Percentiles rank a stretch among this genome's conserved stretches.
phyloP scores from a whole-genome alignment of 2,888 invertebrate species.

The Drosophila ochracea region DNA sequence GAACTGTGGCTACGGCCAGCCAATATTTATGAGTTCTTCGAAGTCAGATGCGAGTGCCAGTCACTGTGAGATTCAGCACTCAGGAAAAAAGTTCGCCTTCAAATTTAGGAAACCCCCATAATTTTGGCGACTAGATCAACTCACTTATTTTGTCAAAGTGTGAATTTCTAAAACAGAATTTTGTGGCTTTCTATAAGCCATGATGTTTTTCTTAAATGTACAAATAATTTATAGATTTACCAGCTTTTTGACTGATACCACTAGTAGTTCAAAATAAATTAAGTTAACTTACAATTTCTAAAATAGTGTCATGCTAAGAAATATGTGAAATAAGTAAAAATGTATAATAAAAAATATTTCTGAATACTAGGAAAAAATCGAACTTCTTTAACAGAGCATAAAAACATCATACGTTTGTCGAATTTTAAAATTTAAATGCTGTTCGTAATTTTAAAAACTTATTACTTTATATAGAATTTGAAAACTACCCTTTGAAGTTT shows the following conservation, averaged over 20 bases:
- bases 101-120: background rate
- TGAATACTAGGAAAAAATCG: rapidly evolving
- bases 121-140: background rate
- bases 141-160: background rate
- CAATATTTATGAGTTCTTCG: constrained; percentile 63
- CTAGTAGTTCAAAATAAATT: background rate
- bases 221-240: background rate
- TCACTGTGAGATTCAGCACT: background rate
- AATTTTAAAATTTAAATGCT: background rate
- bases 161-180: background rate
- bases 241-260: background rate
- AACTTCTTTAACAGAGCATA: background rate
- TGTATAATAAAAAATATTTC: background rate
- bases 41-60: constrained; percentile 30
- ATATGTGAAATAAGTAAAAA: background rate
- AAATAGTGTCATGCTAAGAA: background rate
- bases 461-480: background rate
- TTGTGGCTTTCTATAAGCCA: too few relatives aligned
- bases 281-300: background rate
- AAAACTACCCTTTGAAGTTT: background rate
- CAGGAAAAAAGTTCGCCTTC: background rate
- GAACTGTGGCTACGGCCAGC: constrained; percentile 33
- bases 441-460: background rate
- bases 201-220: too few relatives aligned
- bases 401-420: background rate